Percentiles rank a stretch among this genome's conserved stretches.
Evolutionary conservation across 2,888 invertebrate species (phyloP).

Genomic region (Biston betularia): DNA sequence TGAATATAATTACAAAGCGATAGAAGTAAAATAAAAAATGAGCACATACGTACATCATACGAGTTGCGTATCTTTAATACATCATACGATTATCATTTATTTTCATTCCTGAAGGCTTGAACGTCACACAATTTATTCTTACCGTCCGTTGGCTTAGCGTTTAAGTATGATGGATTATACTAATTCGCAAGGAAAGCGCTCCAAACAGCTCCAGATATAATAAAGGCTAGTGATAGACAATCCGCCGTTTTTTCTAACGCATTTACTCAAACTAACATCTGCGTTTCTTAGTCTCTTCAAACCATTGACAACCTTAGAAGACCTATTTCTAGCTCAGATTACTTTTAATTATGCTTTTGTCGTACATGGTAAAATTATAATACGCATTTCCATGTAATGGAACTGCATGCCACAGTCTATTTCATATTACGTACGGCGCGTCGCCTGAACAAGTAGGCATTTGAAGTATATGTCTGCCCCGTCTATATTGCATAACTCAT

Average conservation of each 20-base stretch:
- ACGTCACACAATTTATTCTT: slow-evolving; percentile 39
- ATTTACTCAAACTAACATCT: slow-evolving; percentile 9
- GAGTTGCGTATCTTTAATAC: no score
- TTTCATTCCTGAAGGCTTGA: slow-evolving; percentile 33
- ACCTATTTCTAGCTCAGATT: slow-evolving; percentile 21
- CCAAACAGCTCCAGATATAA: slow-evolving; percentile 14
- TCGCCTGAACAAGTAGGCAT: slow-evolving; percentile 42
- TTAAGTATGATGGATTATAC: slow-evolving; percentile 46
- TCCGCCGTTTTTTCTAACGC: slow-evolving; percentile 1
- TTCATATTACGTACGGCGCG: slow-evolving; percentile 39
- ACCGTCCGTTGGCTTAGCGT: slow-evolving; percentile 43
- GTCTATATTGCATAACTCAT: slow-evolving; percentile 59
- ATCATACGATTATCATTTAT: slow-evolving; percentile 14
- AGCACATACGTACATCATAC: background rate
- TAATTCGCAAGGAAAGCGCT: slow-evolving; percentile 10
- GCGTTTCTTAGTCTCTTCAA: slow-evolving; percentile 7
- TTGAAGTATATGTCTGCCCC: slow-evolving; percentile 43
- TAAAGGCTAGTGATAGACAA: slow-evolving; percentile 4
- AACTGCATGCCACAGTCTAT: slow-evolving; percentile 38
- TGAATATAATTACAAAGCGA: slow-evolving; percentile 7
- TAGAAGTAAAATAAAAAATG: slow-evolving; percentile 8
- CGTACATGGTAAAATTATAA: slow-evolving; percentile 27
- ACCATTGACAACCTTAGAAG: slow-evolving; percentile 13
- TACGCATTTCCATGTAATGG: slow-evolving; percentile 39
- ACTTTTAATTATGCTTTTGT: slow-evolving; percentile 30